Base-by-base conservation (phyloP, 2,888 invertebrate species). In the Nomada lathburiana region DNA sequence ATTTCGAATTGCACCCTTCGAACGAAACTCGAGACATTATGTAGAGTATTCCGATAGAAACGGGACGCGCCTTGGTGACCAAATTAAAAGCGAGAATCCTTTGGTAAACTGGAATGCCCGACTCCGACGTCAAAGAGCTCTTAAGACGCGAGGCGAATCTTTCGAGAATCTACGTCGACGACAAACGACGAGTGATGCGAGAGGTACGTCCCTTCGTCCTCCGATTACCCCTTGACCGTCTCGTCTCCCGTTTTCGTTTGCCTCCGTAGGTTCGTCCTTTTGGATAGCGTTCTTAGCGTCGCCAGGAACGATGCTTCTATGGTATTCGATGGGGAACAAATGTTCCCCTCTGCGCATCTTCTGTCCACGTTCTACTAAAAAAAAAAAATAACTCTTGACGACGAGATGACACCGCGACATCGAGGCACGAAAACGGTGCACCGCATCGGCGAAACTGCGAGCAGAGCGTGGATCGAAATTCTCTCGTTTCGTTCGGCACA, bases 81-180 rank as follows among this genome's bases (percentile, higher is more conserved):
- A 23, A 62, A 71, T 47, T 18, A 50, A 13, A 18, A 42, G 18
- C 42, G 71, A 63, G 63, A 63, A 50, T 23, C 60, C 36, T 50
- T 36, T 52, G 60, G 7, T 11, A 52, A 52, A 20, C 11, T 13
- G 50, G 50, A 62, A 44, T n/a, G 68, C 69, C 57, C 79, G 69
- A 78, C 57, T 64, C 59, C 42, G 11, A 50, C 55, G 63, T 47
- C 23, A 26, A 67, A n/a, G 47, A 69, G 68, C 2, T 59, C 36
- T 50, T 23, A 11, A n/a, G 36, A n/a, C 50, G 65, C 50, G 29
- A 50, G 44, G 36, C 67, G 74, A 71, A 74, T 78, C 59, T 52
- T 71, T 23, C 57, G 59, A 84, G 73, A 78, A 87, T 80, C 78
- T 80, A 78, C 84, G 80, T 80, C 82, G 77, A 69, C 82, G 84